Evolutionary conservation across 23 tunicate species (phyloP).

Genomic region (Botrylloides violaceus): DNA sequence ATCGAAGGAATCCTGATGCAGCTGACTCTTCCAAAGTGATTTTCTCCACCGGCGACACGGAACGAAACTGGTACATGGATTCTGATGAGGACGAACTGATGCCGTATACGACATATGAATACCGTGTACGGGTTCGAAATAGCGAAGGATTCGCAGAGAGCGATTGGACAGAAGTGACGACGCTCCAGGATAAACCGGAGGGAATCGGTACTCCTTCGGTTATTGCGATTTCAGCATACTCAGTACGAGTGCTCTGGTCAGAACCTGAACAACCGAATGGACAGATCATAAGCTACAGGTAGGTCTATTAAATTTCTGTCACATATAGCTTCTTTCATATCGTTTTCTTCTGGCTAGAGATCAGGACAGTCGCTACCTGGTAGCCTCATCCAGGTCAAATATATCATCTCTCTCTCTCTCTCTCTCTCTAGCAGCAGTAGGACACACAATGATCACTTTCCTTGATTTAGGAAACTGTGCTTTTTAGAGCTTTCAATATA

Average conservation of each 20-base stretch:
- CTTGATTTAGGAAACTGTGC: too few relatives aligned
- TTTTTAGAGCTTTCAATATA: too few relatives aligned
- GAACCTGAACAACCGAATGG: constrained; percentile 58
- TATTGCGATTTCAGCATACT: constrained; percentile 64
- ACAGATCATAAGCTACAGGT: constrained; percentile 67
- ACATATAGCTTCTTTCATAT: too few relatives aligned
- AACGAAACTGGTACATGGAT: constrained; percentile 32
- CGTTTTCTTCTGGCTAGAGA: too few relatives aligned
- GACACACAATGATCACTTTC: too few relatives aligned
- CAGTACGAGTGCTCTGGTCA: constrained; percentile 52
- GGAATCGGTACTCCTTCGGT: constrained; percentile 35
- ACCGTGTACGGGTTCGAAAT: constrained; percentile 40
- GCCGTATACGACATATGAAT: constrained; percentile 63
- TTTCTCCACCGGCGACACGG: constrained; percentile 18
- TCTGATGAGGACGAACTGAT: constrained; percentile 32
- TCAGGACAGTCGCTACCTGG: too few relatives aligned
- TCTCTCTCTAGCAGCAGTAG: too few relatives aligned
- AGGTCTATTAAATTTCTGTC: neutral
- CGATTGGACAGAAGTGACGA: constrained; percentile 46
- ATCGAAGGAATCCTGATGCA: neutral
- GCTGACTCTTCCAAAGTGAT: neutral
- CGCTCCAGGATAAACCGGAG: constrained; percentile 44
- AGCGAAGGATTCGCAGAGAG: constrained; percentile 37
- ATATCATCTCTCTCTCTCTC: too few relatives aligned
- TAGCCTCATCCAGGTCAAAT: neutral